A percentile compares a stretch with the other conserved stretches of the same genome.
Evolutionary conservation across 1,140 invertebrate species (phyloP).

Genomic region (Formica exsecta): DNA sequence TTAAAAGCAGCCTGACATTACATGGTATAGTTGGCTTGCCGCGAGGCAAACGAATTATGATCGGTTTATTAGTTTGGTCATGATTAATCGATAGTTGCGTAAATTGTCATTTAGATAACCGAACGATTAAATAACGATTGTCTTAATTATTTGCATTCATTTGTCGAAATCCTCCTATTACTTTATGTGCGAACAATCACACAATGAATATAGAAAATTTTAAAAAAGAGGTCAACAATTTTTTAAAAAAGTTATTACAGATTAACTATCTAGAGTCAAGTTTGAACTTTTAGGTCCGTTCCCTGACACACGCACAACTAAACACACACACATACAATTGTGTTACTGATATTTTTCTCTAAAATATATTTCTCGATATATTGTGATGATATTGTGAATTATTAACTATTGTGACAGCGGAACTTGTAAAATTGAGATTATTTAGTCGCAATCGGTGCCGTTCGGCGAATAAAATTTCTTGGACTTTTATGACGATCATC

Average conservation of each 20-base stretch:
- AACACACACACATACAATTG: neutral
- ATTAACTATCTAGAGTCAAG: slow-evolving; percentile 2
- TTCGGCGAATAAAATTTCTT: neutral
- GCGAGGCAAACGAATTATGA: slow-evolving; percentile 30
- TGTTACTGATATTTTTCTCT: neutral
- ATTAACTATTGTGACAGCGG: neutral
- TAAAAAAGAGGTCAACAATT: neutral
- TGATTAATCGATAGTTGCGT: slow-evolving; percentile 38
- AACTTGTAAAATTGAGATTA: slow-evolving; percentile 17
- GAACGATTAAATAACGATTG: slow-evolving; percentile 36
- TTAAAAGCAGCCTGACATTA: slow-evolving; percentile 11
- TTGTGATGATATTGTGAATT: neutral
- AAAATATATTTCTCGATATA: neutral
- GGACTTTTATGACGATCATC: neutral
- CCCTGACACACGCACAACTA: neutral
- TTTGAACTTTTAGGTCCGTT: too few species aligned
- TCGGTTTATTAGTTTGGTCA: slow-evolving; percentile 32
- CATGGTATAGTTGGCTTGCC: neutral
- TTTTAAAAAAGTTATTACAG: neutral
- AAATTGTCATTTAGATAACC: slow-evolving; percentile 47
- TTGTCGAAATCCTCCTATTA: neutral
- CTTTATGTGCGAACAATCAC: neutral
- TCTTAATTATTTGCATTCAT: slow-evolving; percentile 17
- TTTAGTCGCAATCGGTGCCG: neutral
- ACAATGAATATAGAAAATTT: neutral